These are phyloP conservation scores for Ciona savignyi DNA, from an alignment of 23 tunicate genomes.

Conservation along the genomic window DNA sequence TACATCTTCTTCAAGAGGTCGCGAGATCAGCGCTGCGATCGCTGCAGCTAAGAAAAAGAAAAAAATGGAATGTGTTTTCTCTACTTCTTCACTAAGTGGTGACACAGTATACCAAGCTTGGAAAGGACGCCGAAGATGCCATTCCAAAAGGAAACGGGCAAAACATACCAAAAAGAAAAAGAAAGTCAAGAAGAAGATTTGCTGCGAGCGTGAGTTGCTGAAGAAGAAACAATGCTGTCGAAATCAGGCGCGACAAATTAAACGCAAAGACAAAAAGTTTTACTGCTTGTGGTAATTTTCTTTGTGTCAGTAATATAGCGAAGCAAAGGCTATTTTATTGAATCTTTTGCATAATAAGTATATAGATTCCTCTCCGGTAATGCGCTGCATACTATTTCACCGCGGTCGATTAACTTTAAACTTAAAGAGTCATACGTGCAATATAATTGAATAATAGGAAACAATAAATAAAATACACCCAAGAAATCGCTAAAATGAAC, in stretches of 20 bases:
- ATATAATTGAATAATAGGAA: no score
- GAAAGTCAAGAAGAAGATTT: background rate
- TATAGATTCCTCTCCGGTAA: no score
- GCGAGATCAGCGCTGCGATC: conserved; percentile 3
- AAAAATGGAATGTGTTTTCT: background rate
- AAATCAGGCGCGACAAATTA: conserved; percentile 1
- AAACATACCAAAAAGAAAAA: background rate
- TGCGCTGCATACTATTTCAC: no score
- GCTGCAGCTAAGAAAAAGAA: background rate
- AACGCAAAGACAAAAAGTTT: conserved; percentile 28
- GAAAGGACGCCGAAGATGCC: background rate
- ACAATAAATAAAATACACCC: no score
- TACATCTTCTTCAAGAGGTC: no score
- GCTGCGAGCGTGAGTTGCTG: background rate
- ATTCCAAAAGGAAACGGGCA: background rate
- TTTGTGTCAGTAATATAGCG: no score
- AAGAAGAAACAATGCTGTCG: conserved; percentile 6
- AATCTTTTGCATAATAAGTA: no score
- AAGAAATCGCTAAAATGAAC: no score
- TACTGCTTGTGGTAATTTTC: conserved; percentile 20
- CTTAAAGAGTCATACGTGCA: no score
- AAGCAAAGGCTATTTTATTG: no score
- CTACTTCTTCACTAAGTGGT: background rate
- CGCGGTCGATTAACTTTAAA: no score
- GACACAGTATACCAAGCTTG: background rate